Base-by-base conservation (phyloP, 2,888 invertebrate species). In the Gymnoscelis rufifasciata region DNA sequence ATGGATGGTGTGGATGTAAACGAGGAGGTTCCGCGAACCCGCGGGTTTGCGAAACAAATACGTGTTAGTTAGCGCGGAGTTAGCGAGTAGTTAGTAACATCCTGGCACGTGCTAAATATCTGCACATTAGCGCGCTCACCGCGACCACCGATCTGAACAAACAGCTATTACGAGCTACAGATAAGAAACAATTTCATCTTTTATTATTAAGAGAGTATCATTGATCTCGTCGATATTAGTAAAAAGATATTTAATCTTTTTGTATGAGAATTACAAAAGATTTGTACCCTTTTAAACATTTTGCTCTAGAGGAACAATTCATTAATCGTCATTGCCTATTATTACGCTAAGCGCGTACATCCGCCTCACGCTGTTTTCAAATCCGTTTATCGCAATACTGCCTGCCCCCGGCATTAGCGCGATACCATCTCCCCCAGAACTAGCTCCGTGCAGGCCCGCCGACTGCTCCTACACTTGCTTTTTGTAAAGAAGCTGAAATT, bases 401-500 rank as follows among this genome's bases (percentile, higher is more conserved):
- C 58, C 55, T 58, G 19, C 57, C 47, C 57, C 48, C 51, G 46
- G 36, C 59, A 61, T 65, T 57, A 64, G 60, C 59, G 38, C 36
- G 71, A 70, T 71, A 71, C 37, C 44, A 68, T 73, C 72, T 57
- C 62, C 66, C 62, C 64, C 48, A 57, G 59, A 59, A 60, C 60
- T 57, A 52, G 24, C 46, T 59, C 57, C 57, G 59, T 58, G 53
- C 47, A 47, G 53, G 47, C 51, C 52, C 58, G 38, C 59, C 58
- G 61, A 64, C 64, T 66, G 61, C 63, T 63, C 63, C 58, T 51
- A 59, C 66, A 69, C 70, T 68, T 66, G 66, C 64, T 69, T 74
- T 76, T 78, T 81, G 72, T 78, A 60, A 64, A 66, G 62, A 73
- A 69, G 77, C 78, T 79, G 78, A 76, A 78, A 78, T 83, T 78